phyloP scores from a whole-genome alignment of 2,113 vertebrate species.

The Menidia beryllina region DNA sequence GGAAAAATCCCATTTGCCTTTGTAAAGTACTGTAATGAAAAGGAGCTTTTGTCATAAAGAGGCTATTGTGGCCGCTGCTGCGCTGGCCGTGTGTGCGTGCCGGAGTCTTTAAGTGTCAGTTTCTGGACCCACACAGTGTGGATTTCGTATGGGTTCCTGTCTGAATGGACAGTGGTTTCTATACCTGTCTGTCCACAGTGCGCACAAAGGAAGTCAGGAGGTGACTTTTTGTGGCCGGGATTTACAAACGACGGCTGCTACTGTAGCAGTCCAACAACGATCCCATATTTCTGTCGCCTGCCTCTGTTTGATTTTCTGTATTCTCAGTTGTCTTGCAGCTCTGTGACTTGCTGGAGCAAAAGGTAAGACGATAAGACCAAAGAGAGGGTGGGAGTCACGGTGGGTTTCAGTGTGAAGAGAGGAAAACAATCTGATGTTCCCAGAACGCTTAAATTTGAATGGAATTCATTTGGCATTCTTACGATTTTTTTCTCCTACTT shows the following conservation, averaged over 20 bases:
- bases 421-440: neutral
- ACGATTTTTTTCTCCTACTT: neutral
- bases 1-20: conserved; percentile 74
- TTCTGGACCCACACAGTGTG: conserved; percentile 32
- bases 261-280: conserved; percentile 32
- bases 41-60: conserved; percentile 74
- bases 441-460: neutral
- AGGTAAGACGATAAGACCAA: neutral
- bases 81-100: neutral
- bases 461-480: neutral
- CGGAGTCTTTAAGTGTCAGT: conserved; percentile 37
- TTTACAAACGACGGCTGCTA: conserved; percentile 52
- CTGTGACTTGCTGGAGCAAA: neutral
- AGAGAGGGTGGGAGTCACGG: neutral
- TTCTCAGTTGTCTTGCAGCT: conserved; percentile 24
- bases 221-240: conserved; percentile 29
- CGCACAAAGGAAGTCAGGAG: conserved; percentile 41
- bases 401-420: neutral
- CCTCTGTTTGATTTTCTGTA: conserved; percentile 17
- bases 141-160: conserved; percentile 51
- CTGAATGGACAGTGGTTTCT: conserved; percentile 49
- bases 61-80: conserved; percentile 57
- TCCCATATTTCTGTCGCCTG: conserved; percentile 12
- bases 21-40: conserved; percentile 63
- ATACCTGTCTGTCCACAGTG: conserved; percentile 38